Conservation (phyloP, 2,113 vertebrate species). For the Chaenocephalus aceratus region DNA sequence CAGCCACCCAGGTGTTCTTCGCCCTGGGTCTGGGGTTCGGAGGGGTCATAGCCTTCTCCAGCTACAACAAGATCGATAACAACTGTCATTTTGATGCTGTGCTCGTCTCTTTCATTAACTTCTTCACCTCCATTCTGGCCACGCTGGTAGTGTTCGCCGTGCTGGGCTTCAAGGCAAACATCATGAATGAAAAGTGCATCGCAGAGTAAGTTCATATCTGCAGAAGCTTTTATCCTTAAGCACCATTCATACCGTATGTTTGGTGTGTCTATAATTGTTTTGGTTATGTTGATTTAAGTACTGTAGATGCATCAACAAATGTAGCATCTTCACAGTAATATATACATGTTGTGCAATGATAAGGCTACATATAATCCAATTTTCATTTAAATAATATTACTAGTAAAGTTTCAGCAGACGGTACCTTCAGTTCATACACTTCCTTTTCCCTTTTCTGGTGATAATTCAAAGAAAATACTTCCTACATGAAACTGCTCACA, state of each 20-base stretch:
- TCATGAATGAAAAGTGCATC: constrained; percentile 99
- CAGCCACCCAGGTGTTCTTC: constrained; percentile 98
- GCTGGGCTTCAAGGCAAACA: constrained; percentile 98
- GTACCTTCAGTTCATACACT: not conserved
- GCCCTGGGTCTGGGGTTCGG: constrained; percentile 96
- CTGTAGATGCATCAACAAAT: not conserved
- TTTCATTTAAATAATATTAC: not conserved
- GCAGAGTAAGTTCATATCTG: constrained; percentile 88
- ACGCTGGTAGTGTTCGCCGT: constrained; percentile 98
- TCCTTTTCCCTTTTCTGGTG: too few species aligned
- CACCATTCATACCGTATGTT: not conserved
- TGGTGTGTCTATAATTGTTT: not conserved
- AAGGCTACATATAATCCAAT: too few species aligned
- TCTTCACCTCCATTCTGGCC: constrained; percentile 95
- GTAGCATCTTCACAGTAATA: not conserved
- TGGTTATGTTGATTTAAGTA: not conserved
- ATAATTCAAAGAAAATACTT: too few species aligned
- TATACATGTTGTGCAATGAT: not conserved
- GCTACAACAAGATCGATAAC: constrained; percentile 99
- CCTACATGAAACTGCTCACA: too few species aligned
- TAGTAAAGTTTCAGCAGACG: not conserved
- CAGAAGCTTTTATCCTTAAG: not conserved
- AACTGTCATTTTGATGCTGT: constrained; percentile 98
- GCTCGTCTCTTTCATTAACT: constrained; percentile 97
- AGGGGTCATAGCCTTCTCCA: constrained; percentile 98